These are phyloP conservation scores for Antheraea assamensis DNA, from an alignment of 2,888 invertebrate species.

Conservation along the genomic window DNA sequence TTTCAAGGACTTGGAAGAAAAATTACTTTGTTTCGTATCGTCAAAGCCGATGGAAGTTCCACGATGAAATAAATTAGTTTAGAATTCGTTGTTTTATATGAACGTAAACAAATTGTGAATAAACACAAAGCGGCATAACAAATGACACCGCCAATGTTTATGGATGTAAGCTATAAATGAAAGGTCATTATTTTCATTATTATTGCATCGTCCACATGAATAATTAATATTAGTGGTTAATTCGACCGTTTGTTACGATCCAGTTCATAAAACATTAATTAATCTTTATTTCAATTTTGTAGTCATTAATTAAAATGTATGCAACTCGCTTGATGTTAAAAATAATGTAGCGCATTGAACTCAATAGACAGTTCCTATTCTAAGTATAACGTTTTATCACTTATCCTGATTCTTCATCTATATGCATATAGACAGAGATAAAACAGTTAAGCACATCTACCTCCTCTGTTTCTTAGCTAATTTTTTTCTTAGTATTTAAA, in stretches of 20 bases:
- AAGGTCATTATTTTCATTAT: background rate
- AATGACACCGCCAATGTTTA: constrained; percentile 8
- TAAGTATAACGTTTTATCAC: too few relatives aligned
- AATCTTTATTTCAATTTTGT: background rate
- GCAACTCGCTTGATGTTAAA: background rate
- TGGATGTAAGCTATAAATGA: background rate
- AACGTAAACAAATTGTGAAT: background rate
- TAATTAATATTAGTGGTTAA: background rate
- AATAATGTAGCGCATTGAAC: background rate
- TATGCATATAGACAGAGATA: too few relatives aligned
- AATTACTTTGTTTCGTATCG: background rate
- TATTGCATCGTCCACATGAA: background rate
- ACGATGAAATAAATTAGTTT: background rate
- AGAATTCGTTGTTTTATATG: background rate
- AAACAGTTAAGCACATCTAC: too few relatives aligned
- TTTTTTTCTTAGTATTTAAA: too few relatives aligned
- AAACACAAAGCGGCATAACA: background rate
- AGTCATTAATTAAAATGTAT: background rate
- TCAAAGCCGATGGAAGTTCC: background rate
- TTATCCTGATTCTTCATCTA: too few relatives aligned
- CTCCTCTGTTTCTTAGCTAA: too few relatives aligned
- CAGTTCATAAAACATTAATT: background rate
- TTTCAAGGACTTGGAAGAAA: background rate
- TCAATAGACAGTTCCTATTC: too few relatives aligned
- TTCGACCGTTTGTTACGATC: background rate